phyloP scores from a whole-genome alignment of 1,140 invertebrate genomes.

The Rhagoletis pomonella region DNA sequence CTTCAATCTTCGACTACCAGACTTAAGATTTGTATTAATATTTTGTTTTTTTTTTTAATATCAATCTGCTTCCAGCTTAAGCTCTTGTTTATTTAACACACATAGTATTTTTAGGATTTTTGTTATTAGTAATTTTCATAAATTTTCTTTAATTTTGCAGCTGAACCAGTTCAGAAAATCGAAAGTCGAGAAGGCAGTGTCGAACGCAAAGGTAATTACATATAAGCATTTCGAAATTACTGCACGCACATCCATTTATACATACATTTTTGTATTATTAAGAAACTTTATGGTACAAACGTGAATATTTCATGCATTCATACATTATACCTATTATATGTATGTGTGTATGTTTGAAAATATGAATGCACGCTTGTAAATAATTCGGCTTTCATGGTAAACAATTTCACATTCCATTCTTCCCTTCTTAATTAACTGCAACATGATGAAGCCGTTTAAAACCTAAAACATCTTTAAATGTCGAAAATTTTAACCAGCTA shows the following conservation, averaged over 20 bases:
- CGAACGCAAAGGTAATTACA: constrained; percentile 70
- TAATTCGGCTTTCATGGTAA: neutral
- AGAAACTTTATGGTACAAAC: too few species aligned
- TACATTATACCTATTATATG: neutral
- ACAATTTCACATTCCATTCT: constrained; percentile 66
- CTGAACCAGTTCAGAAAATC: constrained; percentile 71
- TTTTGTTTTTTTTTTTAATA: neutral
- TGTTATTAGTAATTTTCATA: constrained; percentile 5
- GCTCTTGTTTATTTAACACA: neutral
- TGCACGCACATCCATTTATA: constrained; percentile 56
- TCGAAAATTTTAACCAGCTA: constrained; percentile 30
- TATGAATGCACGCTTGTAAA: neutral
- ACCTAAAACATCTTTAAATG: constrained; percentile 9
- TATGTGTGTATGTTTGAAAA: neutral
- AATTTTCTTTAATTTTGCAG: constrained; percentile 62
- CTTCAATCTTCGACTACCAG: neutral
- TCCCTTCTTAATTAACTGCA: constrained; percentile 9
- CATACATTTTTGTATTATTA: neutral
- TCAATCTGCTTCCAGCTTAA: neutral
- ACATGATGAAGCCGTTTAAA: constrained; percentile 21
- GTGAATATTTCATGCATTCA: too few species aligned
- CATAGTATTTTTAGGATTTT: neutral
- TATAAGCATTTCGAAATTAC: constrained; percentile 12
- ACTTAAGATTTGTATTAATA: neutral
- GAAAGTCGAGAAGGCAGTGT: constrained; percentile 72